Base-by-base conservation (phyloP, 2,113 vertebrate species). In the Oncorhynchus mykiss region DNA sequence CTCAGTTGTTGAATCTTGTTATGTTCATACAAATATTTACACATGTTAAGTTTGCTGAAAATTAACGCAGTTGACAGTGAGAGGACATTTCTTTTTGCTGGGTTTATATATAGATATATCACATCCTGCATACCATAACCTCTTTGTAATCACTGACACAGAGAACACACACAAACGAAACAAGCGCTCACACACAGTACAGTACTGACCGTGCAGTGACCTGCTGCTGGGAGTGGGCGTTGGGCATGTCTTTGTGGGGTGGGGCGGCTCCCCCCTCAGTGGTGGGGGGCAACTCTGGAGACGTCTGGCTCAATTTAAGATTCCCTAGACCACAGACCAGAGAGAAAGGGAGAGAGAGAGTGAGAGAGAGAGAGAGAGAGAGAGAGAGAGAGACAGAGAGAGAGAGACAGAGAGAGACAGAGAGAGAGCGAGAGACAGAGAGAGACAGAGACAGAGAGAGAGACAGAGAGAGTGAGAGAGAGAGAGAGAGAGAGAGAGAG, bases 221-320 rank as follows among this genome's bases (percentile, higher is more conserved):
- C 91, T 95, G 95, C 88, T 96, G 95, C 84, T 97, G 96, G 0
- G 95, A 94, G 22, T 94, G 94, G 67, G 95, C 93, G 5, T 96
- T 97, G 84, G 95, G 93, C 80, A 97, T 85, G 65, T 94, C 92
- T 91, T 94, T 93, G 20, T 80, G 80, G 74, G 91, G 85, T 9
- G 89, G 89, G 59, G 85, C 85, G 54, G 85, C 85, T 62, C 87
- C 89, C 0, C 84, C 90, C 65, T 94, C 93, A 7, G 92, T 72
- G 75, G 88, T 90, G 12, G 91, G 94, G 13, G 94, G 94, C 84
- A 97, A 92, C 70, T 97, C 96, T 0, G 96, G 96, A 65, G 96
- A 97, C 0, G 95, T 97, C 90, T 96, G 95, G 90, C 95, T 96
- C 65, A 96, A 91, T 88, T 96, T 97, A 84, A 97, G 91, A 24